phyloP scores from a whole-genome alignment of 2,888 invertebrate genomes.

The Oligia strigilis region DNA sequence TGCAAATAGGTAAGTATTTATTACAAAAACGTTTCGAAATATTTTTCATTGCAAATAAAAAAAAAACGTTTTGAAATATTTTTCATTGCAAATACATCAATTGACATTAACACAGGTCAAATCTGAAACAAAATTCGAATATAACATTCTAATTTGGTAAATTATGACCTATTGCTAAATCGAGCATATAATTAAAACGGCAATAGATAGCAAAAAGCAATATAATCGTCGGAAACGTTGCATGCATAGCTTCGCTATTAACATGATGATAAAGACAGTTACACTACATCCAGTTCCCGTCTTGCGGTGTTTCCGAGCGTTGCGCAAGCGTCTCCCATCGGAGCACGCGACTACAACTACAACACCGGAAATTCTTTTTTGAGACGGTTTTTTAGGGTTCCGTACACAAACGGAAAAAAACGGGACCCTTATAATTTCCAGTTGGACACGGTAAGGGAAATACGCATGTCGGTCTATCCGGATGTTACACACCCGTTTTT shows the following conservation, averaged over 20 bases:
- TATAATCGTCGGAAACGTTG: constrained; percentile 76
- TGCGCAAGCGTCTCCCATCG: constrained; percentile 74
- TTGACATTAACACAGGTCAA: constrained; percentile 5
- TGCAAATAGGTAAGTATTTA: too few relatives aligned
- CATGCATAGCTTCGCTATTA: constrained; percentile 71
- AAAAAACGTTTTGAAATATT: background rate
- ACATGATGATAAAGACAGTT: constrained; percentile 75
- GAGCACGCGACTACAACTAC: constrained; percentile 78
- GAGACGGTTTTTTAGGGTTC: constrained; percentile 25
- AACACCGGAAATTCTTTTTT: constrained; percentile 73
- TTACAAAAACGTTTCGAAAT: background rate
- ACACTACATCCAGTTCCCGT: constrained; percentile 77
- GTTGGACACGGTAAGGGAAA: too few relatives aligned
- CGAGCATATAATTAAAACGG: constrained; percentile 44
- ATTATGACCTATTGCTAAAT: constrained; percentile 47
- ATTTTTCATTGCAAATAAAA: background rate
- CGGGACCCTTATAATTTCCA: background rate
- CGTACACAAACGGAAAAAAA: background rate
- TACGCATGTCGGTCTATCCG: background rate
- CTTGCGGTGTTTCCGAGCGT: constrained; percentile 76
- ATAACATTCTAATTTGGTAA: constrained; percentile 15
- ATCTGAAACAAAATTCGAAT: background rate
- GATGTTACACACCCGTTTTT: background rate
- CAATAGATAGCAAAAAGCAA: constrained; percentile 58
- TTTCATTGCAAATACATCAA: background rate